Base-by-base conservation (phyloP, 1,140 invertebrate species). In the Dufourea novaeangliae region DNA sequence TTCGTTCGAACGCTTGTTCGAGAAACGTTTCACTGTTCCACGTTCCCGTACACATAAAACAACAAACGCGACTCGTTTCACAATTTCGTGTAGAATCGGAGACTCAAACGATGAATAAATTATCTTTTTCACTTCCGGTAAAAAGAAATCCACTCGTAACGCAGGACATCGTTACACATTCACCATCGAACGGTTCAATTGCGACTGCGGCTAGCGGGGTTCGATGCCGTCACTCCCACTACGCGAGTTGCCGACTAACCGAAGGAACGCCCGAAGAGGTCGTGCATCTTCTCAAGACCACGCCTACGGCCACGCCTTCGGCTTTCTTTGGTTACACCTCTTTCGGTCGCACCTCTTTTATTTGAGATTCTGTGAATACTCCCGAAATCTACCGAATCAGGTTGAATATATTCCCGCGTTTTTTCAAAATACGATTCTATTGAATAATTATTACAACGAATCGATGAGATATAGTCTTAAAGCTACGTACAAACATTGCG, bases 131-230 rank as follows among this genome's bases (percentile, higher is more conserved):
- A 29, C 67, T 87, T 83, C 80, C 80, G 79, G 85, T 82, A 77
- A 67, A 75, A 79, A 59, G 73, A 67, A 67, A 80, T 75, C 59
- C 71, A 75, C 50, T 56, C 71, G 68, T 68, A 64, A 73, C 79
- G 77, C 85, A 82, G 73, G 68, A 75, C 73, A 70, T 69, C 46
- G 61, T 69, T 62, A 72, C 88, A 80, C 86, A 75, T 76, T 82
- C 59, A 84, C 87, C 83, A 86, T 79, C 83, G 86, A 87, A 87
- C 85, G 87, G 85, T 72, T 86, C 70, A 88, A 89, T 88, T 87
- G 86, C 82, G 87, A 91, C 90, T 91, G 89, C 81, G 79, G 82
- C 66, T 78, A 57, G 78, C 54, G 70, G 68, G 82, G 54, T 73
- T 78, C 68, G 50, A 50, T 62, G 78, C 27, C 72, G 46, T 76